Evolutionary conservation across 2,888 invertebrate genomes (phyloP).

Genomic region (Ophioninae sp.): DNA sequence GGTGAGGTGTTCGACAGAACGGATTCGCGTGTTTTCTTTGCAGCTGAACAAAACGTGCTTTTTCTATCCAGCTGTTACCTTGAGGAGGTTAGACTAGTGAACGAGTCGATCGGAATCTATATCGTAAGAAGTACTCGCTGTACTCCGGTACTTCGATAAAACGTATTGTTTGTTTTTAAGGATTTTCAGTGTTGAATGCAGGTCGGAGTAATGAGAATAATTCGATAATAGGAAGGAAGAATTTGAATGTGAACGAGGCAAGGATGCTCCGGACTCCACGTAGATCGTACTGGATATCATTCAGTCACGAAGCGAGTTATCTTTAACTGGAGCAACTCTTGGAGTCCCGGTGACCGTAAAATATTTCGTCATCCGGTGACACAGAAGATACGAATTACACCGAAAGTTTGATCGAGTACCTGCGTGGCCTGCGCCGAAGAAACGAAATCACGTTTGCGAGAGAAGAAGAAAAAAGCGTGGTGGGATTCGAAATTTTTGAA

Average conservation of each 20-base stretch:
- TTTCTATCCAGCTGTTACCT: background rate
- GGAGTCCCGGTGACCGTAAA: constrained; percentile 53
- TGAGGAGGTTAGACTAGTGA: background rate
- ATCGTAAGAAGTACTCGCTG: constrained; percentile 1
- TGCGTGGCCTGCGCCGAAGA: constrained; percentile 12
- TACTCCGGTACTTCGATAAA: background rate
- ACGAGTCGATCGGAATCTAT: background rate
- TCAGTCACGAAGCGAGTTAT: constrained; percentile 57
- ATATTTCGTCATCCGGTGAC: constrained; percentile 60
- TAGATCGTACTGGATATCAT: constrained; percentile 56
- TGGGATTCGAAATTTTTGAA: constrained; percentile 19
- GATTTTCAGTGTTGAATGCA: background rate
- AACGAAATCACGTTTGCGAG: background rate
- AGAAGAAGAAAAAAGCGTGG: background rate
- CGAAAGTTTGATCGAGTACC: constrained; percentile 16
- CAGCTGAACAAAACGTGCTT: constrained; percentile 22
- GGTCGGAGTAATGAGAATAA: constrained; percentile 15
- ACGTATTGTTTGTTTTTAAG: constrained; percentile 28
- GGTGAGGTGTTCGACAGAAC: constrained; percentile 48
- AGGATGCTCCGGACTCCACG: constrained; percentile 56
- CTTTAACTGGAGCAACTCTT: constrained; percentile 54
- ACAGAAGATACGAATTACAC: constrained; percentile 30
- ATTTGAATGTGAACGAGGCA: constrained; percentile 39
- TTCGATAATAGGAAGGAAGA: constrained; percentile 18
- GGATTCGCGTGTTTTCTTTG: constrained; percentile 47